phyloP scores from a whole-genome alignment of 2,797 vertebrate species.

The Periparus ater region DNA sequence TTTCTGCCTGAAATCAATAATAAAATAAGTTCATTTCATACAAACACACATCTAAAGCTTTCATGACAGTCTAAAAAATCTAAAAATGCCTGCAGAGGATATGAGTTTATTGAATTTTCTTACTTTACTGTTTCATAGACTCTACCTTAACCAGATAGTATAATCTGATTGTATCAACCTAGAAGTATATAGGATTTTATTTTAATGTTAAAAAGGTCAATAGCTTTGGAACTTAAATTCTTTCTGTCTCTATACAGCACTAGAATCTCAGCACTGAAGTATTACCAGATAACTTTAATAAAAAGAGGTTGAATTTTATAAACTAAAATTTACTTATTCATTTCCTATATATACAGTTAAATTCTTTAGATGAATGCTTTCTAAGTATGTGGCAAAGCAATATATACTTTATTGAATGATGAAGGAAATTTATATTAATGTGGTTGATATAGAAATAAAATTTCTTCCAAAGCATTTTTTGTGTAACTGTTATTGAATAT shows the following conservation, averaged over 20 bases:
- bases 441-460: slow-evolving; percentile 66
- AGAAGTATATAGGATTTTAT: slow-evolving; percentile 79
- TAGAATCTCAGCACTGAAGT: slow-evolving; percentile 61
- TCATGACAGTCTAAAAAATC: slow-evolving; percentile 70
- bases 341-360: slow-evolving; percentile 69
- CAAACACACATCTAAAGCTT: slow-evolving; percentile 68
- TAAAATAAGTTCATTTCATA: slow-evolving; percentile 74
- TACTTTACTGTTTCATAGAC: slow-evolving; percentile 74
- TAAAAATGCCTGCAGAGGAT: slow-evolving; percentile 75
- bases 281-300: slow-evolving; percentile 75
- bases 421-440: slow-evolving; percentile 71
- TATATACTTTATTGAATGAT: slow-evolving; percentile 73
- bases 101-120: slow-evolving; percentile 76
- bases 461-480: slow-evolving; percentile 65
- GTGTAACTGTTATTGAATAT: slow-evolving; percentile 60
- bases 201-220: slow-evolving; percentile 79
- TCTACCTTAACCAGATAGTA: slow-evolving; percentile 71
- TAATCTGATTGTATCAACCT: slow-evolving; percentile 77
- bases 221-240: slow-evolving; percentile 75
- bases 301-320: slow-evolving; percentile 74
- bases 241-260: slow-evolving; percentile 68
- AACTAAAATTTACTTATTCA: slow-evolving; percentile 77
- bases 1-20: slow-evolving; percentile 65
- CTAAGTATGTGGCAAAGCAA: slow-evolving; percentile 70
- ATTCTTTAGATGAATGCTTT: slow-evolving; percentile 68